Conservation (phyloP, 2,888 invertebrate genomes). For the Leptopilina drosophilae region DNA sequence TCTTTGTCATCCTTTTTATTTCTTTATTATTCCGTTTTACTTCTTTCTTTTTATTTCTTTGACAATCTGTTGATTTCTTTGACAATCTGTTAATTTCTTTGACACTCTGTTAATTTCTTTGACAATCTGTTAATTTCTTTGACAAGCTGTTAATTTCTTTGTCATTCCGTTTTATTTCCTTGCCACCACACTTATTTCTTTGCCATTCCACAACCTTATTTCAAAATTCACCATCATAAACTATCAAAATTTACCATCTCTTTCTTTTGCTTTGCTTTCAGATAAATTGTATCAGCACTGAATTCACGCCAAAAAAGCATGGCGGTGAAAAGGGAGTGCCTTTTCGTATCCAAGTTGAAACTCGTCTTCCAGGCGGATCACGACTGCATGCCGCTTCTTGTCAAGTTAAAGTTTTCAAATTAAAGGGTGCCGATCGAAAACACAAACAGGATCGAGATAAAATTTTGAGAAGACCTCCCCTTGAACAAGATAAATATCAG, state of each 20-base stretch:
- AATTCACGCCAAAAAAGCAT: slow-evolving; percentile 98
- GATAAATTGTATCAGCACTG: slow-evolving; percentile 98
- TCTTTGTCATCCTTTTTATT: too few relatives aligned
- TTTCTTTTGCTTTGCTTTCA: slow-evolving; percentile 69
- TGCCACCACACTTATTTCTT: too few relatives aligned
- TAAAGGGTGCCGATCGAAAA: slow-evolving; percentile 97
- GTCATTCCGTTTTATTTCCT: too few relatives aligned
- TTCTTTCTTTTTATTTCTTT: too few relatives aligned
- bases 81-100: too few relatives aligned
- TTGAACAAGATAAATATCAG: slow-evolving; percentile 94
- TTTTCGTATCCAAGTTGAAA: slow-evolving; percentile 96
- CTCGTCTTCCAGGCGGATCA: slow-evolving; percentile 82
- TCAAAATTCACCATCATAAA: too few relatives aligned
- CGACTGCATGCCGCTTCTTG: slow-evolving; percentile 96
- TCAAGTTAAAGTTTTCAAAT: slow-evolving; percentile 95
- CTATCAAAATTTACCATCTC: slow-evolving; percentile 3
- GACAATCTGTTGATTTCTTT: too few relatives aligned
- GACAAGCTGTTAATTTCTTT: too few relatives aligned
- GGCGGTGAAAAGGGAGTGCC: slow-evolving; percentile 99
- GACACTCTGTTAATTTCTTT: too few relatives aligned
- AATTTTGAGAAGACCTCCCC: slow-evolving; percentile 89
- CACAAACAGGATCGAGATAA: slow-evolving; percentile 98
- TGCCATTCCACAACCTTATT: too few relatives aligned
- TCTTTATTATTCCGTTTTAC: too few relatives aligned
- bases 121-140: too few relatives aligned